Evolutionary conservation across 2,888 invertebrate species (phyloP), one percentile per base, ranked within the genome.

Genomic region (Epiperipatus broadwayi): DNA sequence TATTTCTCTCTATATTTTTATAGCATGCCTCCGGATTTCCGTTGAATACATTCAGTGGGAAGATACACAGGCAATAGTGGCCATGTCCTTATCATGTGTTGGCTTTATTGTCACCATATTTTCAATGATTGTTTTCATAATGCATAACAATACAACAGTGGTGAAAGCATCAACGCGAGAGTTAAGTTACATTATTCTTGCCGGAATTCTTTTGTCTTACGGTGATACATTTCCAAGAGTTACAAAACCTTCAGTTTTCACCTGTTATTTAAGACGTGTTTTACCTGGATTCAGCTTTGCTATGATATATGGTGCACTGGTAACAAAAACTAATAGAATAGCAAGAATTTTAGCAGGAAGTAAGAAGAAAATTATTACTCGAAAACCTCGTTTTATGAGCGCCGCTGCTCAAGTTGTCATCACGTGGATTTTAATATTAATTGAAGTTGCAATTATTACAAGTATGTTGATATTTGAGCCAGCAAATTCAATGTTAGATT

Each of bases 241-340:
- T 37, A 69, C 89, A 4, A 66, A 67, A 49, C 76, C 77, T 1
- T 63, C 67, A 46, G 70, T 77, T 41, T 80, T 83, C 1, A 78
- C 76, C 15, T 79, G 91, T 57, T 70, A 83, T 48, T 73, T 91
- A 21, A 84, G 89, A 54, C 78, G 87, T 22, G 72, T 87, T 45
- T 78, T 93, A 59, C 78, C 87, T 0, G 89, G 87, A 3, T 79
- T 93, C 58, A 85, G 89, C 54, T 95, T 97, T 65, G 84, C 91
- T 1, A 79, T 95, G 33, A 87, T 97, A 28, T 95, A 95, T 64
- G 89, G 89, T 0, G 87, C 95, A 1, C 67, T 97, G 20, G 69
- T 95, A 38, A 95, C 95, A 35, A 95, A 95, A 68, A 95, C 95
- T 8, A 95, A 93, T 64, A 68, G 95, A 37, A 97, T 97, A 46